Percentiles rank a stretch among this genome's conserved stretches.
Evolutionary conservation across 2,888 invertebrate species (phyloP).

Genomic region (Philonicus albiceps): DNA sequence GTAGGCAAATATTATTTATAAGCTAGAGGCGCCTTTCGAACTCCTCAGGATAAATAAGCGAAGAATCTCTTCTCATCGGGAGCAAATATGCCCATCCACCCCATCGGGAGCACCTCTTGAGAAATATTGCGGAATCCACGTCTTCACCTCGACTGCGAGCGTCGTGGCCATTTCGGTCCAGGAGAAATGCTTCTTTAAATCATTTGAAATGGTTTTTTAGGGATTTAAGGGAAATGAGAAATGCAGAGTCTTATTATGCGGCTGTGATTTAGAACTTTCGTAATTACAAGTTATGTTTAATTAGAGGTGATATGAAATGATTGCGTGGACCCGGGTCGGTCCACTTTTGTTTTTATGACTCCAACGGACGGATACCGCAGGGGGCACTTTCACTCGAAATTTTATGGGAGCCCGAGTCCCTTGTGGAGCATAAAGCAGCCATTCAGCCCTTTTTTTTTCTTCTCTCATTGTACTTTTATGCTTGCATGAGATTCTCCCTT

Average conservation of each 20-base stretch:
- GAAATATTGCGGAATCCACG: not conserved
- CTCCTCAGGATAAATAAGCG: not conserved
- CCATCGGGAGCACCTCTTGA: not conserved
- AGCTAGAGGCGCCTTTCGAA: not conserved
- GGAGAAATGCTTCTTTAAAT: conserved; percentile 4
- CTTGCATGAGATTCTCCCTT: not conserved
- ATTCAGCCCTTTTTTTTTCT: not conserved
- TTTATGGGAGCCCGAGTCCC: not conserved
- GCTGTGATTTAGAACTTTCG: not conserved
- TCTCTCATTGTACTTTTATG: not conserved
- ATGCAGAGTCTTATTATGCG: not conserved
- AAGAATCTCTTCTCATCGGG: not conserved
- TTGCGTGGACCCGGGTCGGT: not conserved
- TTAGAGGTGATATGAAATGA: not conserved
- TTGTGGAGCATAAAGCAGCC: not conserved
- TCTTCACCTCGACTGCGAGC: not conserved
- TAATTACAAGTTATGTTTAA: not conserved
- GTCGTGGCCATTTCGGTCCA: not conserved
- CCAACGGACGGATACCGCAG: not conserved
- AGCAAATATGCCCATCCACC: not conserved
- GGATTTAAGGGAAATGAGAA: conserved; percentile 15
- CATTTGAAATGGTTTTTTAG: not conserved
- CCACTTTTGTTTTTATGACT: not conserved
- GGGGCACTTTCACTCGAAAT: not conserved
- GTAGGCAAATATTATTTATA: not conserved